Evolutionary conservation across 2,888 invertebrate species (phyloP).

Genomic region (Caenorhabditis sp.): DNA sequence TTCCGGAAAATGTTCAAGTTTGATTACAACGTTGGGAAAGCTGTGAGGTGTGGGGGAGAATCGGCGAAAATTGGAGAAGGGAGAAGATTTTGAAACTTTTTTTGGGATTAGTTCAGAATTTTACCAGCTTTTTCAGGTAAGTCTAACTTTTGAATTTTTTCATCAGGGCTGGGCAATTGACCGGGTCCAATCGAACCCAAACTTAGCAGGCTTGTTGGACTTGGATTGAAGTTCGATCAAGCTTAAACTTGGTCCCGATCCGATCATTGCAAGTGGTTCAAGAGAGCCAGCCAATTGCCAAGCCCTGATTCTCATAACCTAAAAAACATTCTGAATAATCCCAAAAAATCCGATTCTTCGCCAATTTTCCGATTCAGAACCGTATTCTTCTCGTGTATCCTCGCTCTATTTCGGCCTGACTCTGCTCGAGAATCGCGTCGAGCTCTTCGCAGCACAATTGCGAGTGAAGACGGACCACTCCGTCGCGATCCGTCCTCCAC

Average conservation of each 20-base stretch:
- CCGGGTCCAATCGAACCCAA: too few relatives aligned
- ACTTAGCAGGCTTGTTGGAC: too few relatives aligned
- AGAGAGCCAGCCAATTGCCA: too few relatives aligned
- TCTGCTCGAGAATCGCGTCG: slow-evolving; percentile 37
- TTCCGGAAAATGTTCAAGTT: too few relatives aligned
- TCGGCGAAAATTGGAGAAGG: background rate
- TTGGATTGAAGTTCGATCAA: too few relatives aligned
- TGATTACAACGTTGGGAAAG: too few relatives aligned
- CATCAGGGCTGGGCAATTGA: too few relatives aligned
- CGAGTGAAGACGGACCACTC: slow-evolving; percentile 72
- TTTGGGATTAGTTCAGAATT: background rate
- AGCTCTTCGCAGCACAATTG: slow-evolving; percentile 71
- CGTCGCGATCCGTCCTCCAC: slow-evolving; percentile 65
- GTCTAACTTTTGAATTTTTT: background rate
- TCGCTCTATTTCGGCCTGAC: slow-evolving; percentile 27
- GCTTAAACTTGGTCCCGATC: too few relatives aligned
- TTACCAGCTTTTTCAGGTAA: background rate
- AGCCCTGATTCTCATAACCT: too few relatives aligned
- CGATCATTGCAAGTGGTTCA: too few relatives aligned
- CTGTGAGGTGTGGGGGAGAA: background rate
- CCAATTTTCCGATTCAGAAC: slow-evolving; percentile 6
- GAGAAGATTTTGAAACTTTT: background rate
- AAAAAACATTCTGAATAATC: too few relatives aligned
- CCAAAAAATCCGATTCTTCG: too few relatives aligned
- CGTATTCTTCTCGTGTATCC: slow-evolving; percentile 32